These are phyloP conservation scores for Eleginops maclovinus DNA, from an alignment of 2,113 vertebrate genomes.

Conservation along the genomic window DNA sequence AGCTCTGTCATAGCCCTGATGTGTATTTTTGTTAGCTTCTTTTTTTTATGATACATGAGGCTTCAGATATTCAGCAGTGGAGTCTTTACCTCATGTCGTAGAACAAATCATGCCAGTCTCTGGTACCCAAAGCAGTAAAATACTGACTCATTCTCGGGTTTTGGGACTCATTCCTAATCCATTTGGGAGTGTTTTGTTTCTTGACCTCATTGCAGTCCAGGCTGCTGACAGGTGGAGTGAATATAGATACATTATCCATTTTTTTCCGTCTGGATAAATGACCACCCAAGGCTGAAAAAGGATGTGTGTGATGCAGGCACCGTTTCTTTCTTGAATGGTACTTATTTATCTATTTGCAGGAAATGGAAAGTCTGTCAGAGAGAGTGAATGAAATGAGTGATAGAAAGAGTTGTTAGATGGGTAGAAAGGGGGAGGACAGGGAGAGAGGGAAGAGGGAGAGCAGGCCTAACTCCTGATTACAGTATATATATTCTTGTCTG, in stretches of 20 bases:
- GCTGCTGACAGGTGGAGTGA: conserved; percentile 48
- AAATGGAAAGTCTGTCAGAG: conserved; percentile 66
- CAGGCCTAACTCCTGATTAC: conserved; percentile 56
- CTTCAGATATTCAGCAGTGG: too few relatives aligned
- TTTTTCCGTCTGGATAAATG: conserved; percentile 58
- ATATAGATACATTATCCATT: conserved; percentile 66
- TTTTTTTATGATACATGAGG: too few relatives aligned
- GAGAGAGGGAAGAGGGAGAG: conserved; percentile 30
- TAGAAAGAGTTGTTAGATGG: conserved; percentile 50
- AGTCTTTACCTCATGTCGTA: too few relatives aligned
- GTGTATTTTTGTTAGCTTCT: too few relatives aligned
- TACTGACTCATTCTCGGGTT: too few relatives aligned
- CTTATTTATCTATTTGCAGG: conserved; percentile 70
- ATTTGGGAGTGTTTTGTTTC: conserved; percentile 1
- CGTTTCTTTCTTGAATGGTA: conserved; percentile 39
- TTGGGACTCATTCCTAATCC: background rate
- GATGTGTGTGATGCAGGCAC: conserved; percentile 27
- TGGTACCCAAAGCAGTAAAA: too few relatives aligned
- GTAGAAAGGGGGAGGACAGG: conserved; percentile 35
- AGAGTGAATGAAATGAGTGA: conserved; percentile 60
- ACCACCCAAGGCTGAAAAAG: conserved; percentile 43
- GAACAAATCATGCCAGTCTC: too few relatives aligned
- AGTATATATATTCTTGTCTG: conserved; percentile 46
- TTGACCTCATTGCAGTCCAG: conserved; percentile 51
- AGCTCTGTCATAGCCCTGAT: background rate